Evolutionary conservation across 1,140 invertebrate genomes (phyloP), one percentile per base, ranked within the genome.

Genomic region (Antheraea mylitta): DNA sequence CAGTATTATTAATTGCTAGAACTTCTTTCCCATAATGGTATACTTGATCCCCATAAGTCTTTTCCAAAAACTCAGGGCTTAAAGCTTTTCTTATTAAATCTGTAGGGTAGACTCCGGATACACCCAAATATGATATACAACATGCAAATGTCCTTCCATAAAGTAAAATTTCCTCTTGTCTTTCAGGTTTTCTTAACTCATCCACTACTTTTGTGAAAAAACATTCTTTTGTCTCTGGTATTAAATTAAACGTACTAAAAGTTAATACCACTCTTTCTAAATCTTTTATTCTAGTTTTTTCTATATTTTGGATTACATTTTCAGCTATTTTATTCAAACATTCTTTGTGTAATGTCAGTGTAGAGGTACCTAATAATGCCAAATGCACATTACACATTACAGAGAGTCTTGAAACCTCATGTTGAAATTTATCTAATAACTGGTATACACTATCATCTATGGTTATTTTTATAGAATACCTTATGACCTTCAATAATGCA

Each of bases 181-280:
- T 88, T 42, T 84, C 80, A 66, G 83, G 79, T 74, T 84, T 86
- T 53, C 85, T 81, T 9, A 96, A 68, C 83, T 95, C 93, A 22
- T 93, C 71, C 8, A 93, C 67, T 10, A 94, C 85, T 67, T 78
- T 81, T 53, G 92, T 19, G 78, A 93, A 94, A 63, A 94, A 82
- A 67, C 88, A 87, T 45, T 86, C 83, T 58, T 85, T 74, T 68
- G 84, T 90, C 78, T 91, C 68, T 59, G 93, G 90, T 66, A 85
- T 76, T 70, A 90, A 92, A 77, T 94, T 92, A 71, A 94, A 94
- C 73, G 91, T 93, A 38, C 88, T 87, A 76, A 93, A 85, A 8
- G 86, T 83, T 63, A 94, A 87, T n/a, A 93, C 74, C 13, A 95
- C 68, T 77, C 95, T 90, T 92, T 95, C 95, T 3, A 95, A 82